phyloP scores from a whole-genome alignment of 35 echinoderm and acorn worm genomes.

The Apostichopus parvimensis region DNA sequence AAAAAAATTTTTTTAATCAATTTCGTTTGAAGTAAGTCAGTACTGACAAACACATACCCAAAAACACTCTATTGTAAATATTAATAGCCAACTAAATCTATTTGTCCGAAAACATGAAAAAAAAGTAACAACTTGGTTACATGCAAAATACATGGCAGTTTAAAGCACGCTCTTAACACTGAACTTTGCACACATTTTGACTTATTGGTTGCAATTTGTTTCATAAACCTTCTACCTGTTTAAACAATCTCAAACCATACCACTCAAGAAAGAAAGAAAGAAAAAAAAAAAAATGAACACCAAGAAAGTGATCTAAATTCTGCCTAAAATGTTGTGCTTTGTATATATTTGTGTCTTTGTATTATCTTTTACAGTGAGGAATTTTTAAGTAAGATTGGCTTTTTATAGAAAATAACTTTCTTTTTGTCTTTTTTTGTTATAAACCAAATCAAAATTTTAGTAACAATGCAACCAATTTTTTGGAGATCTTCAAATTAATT shows the following conservation, averaged over 20 bases:
- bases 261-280: background rate
- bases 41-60: conserved; percentile 67
- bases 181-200: conserved; percentile 49
- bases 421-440: background rate
- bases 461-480: background rate
- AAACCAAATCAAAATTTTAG: background rate
- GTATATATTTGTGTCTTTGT: background rate
- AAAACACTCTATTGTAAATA: conserved; percentile 58
- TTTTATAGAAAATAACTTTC: background rate
- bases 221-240: conserved; percentile 2
- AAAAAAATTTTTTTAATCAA: background rate
- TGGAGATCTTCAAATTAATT: background rate
- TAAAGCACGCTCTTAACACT: conserved; percentile 32
- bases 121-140: conserved; percentile 52
- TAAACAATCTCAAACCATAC: background rate
- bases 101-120: conserved; percentile 21
- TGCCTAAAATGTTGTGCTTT: conserved; percentile 8
- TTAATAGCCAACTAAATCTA: conserved; percentile 63
- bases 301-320: background rate
- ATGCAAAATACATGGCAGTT: conserved; percentile 57
- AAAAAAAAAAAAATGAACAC: background rate
- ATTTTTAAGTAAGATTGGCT: background rate
- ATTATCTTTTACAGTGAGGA: background rate
- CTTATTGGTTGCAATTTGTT: background rate
- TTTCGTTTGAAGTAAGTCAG: conserved; percentile 48